Base-by-base conservation (phyloP, 2,113 vertebrate genomes). In the Pseudolaguvia tuberculata region DNA sequence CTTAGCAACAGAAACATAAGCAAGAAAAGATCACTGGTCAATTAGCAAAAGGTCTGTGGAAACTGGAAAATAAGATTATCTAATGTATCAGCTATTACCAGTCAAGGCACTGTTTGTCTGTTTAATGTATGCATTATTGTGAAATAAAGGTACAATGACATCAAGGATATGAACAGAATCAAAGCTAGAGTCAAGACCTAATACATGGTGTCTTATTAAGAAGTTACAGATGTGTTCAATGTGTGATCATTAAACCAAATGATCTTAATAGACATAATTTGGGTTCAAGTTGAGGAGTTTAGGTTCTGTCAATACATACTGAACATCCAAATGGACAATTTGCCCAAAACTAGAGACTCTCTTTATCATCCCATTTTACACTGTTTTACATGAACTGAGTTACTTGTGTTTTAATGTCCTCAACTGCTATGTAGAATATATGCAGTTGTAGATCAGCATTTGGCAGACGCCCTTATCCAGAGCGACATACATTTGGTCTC, bases 171-270 rank as follows among this genome's bases (percentile, higher is more conserved):
- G 20, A 39, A 71, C 8, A 27, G n/a, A 57, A 71, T 57, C 11
- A 42, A 27, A 39, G 29, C 27, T n/a, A n/a, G n/a, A n/a, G n/a
- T n/a, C n/a, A 25, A 72, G 14, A 55, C 45, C 73, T 52, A 71
- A 58, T 39, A 13, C 53, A 52, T 35, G 14, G 35, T 9, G 17
- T 55, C 14, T 56, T 63, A 62, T 52, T 61, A 23, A 67, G 12
- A 57, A 72, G 25, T 48, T 56, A 55, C 27, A 27, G 23, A 39
- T 70, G 25, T 59, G n/a, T 20, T 69, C n/a, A n/a, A 76, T 47
- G 56, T 56, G 39, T 20, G 42, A 45, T 70, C 29, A 14, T 29
- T 61, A 21, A 76, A 70, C n/a, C 35, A 27, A 27, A 35, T 20
- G 14, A 31, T 21, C 5, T 20, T 63, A 13, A 3, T 7, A 3